Conservation (phyloP, 2,113 vertebrate genomes). For the Scomber colias region DNA sequence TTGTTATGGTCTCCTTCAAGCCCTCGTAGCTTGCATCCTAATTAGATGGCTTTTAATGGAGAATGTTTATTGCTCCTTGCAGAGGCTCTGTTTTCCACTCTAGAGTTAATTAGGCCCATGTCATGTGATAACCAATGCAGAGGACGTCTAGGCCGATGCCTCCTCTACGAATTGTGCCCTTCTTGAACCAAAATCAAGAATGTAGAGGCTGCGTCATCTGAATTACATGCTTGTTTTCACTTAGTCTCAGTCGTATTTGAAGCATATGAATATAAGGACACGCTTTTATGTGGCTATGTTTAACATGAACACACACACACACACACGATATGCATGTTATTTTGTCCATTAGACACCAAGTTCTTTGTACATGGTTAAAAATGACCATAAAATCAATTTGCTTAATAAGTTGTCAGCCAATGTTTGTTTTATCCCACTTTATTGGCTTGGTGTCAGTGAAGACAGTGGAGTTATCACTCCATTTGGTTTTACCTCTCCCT, state of each 20-base stretch:
- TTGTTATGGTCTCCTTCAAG: conserved; percentile 78
- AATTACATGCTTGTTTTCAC: conserved; percentile 13
- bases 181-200: conserved; percentile 23
- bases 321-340: not conserved
- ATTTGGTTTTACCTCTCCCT: conserved; percentile 11
- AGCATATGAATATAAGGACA: not conserved
- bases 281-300: conserved; percentile 8
- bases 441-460: not conserved
- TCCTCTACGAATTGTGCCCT: conserved; percentile 49
- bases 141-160: conserved; percentile 61
- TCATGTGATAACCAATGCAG: conserved; percentile 67
- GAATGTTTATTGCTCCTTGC: conserved; percentile 76
- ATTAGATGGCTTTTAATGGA: conserved; percentile 79
- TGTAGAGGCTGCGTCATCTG: not conserved
- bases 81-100: conserved; percentile 70
- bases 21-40: conserved; percentile 74
- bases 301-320: not conserved
- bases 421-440: not conserved
- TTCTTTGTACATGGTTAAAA: conserved; percentile 27
- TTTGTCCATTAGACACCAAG: conserved; percentile 19
- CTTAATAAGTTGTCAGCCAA: conserved; percentile 12
- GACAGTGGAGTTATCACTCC: conserved; percentile 5
- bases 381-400: conserved; percentile 44
- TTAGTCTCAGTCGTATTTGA: conserved; percentile 4
- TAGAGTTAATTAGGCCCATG: conserved; percentile 77